Conservation (phyloP, 1,140 invertebrate genomes). For the Lycorma delicatula region DNA sequence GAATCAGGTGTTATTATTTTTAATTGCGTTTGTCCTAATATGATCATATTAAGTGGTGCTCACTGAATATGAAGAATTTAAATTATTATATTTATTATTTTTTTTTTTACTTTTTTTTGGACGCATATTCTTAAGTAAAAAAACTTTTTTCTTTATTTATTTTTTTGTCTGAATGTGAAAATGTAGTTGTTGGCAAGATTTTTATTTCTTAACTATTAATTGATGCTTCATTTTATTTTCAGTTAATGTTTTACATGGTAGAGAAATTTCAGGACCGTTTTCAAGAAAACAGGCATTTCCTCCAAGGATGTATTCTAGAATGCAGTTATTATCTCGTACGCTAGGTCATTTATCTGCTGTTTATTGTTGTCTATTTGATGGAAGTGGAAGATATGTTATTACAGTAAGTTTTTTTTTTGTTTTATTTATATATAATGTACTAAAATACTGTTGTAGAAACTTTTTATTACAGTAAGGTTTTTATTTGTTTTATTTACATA, state of each 20-base stretch:
- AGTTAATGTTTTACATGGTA: conserved; percentile 59
- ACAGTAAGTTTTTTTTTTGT: conserved; percentile 53
- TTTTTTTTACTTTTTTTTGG: conserved; percentile 10
- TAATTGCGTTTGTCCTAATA: too few species aligned
- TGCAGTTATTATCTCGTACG: conserved; percentile 71
- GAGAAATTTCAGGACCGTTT: conserved; percentile 57
- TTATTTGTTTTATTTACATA: too few species aligned
- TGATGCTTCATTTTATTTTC: conserved; percentile 24
- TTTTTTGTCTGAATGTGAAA: too few species aligned
- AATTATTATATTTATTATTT: not conserved
- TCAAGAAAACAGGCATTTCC: conserved; percentile 52
- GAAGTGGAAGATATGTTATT: conserved; percentile 83
- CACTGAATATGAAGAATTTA: too few species aligned
- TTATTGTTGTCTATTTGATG: conserved; percentile 93
- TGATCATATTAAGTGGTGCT: too few species aligned
- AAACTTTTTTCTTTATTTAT: conserved; percentile 6
- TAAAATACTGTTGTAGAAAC: too few species aligned
- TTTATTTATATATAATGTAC: too few species aligned
- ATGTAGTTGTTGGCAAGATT: too few species aligned
- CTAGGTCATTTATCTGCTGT: conserved; percentile 92
- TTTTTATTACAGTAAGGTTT: too few species aligned
- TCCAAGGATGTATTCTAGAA: conserved; percentile 59
- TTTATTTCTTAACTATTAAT: not conserved
- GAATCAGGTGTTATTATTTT: too few species aligned
- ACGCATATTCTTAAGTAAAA: too few species aligned